Evolutionary conservation across 2,888 invertebrate genomes (phyloP).

Genomic region (Orthosia incerta): DNA sequence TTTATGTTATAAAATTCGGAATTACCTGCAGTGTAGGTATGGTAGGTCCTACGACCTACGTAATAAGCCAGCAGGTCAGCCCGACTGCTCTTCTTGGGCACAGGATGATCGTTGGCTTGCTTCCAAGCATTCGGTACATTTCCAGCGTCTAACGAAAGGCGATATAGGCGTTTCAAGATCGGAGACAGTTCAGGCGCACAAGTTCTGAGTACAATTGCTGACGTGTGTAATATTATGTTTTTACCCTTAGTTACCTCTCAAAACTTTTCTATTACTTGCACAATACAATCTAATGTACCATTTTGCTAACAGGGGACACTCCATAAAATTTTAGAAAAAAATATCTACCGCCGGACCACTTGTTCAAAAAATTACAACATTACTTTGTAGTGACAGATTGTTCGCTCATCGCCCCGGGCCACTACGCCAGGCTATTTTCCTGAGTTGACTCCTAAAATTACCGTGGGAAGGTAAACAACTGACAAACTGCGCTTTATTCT

Average conservation of each 20-base stretch:
- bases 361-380: slow-evolving; percentile 37
- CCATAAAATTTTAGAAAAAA: slow-evolving; percentile 3
- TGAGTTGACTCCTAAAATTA: slow-evolving; percentile 54
- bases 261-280: neutral
- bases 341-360: neutral
- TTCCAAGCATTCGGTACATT: no score
- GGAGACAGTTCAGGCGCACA: no score
- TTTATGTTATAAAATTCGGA: no score
- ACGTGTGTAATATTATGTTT: no score
- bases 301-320: neutral
- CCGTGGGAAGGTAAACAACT: slow-evolving; percentile 51
- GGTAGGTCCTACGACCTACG: no score
- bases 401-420: slow-evolving; percentile 34
- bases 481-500: slow-evolving; percentile 43
- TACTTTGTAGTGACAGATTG: slow-evolving; percentile 49
- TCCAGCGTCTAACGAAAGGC: no score
- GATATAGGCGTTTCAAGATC: no score
- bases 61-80: no score
- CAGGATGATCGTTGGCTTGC: no score
- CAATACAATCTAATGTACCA: neutral
- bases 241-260: neutral
- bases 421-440: slow-evolving; percentile 42
- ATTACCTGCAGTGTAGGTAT: no score
- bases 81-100: no score
- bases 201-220: no score